These are phyloP conservation scores for Strix uralensis DNA, from an alignment of 2,113 vertebrate genomes.

Conservation along the genomic window DNA sequence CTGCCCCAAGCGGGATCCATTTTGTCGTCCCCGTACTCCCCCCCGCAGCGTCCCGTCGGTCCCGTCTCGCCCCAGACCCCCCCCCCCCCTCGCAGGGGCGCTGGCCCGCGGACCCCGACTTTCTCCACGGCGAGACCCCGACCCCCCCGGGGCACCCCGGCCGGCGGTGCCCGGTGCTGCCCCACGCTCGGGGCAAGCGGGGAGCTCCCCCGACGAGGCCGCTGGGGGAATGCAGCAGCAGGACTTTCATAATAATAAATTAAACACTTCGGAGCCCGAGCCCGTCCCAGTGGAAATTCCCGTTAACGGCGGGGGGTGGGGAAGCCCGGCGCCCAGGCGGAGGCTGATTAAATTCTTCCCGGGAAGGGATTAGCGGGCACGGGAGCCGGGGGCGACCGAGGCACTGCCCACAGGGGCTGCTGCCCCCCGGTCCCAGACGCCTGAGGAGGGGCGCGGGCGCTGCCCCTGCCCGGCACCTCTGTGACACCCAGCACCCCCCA, in stretches of 20 bases:
- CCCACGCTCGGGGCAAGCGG: too few species aligned
- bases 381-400: neutral
- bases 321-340: neutral
- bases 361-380: conserved; percentile 28
- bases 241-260: neutral
- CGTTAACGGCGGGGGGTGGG: neutral
- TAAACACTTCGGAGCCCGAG: neutral
- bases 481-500: too few species aligned
- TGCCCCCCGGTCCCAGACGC: neutral
- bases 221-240: neutral
- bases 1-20: neutral
- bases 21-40: neutral
- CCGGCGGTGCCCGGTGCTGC: neutral
- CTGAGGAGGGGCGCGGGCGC: neutral
- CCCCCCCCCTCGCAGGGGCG: neutral
- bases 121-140: neutral
- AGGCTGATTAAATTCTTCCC: conserved; percentile 57
- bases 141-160: neutral
- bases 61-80: neutral
- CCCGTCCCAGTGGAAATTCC: conserved; percentile 48
- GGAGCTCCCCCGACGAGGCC: neutral
- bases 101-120: neutral
- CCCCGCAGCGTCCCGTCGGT: neutral
- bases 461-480: neutral
- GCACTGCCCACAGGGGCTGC: neutral